These are phyloP conservation scores for Tachysurus vachellii DNA, from an alignment of 2,113 vertebrate species.

Conservation along the genomic window DNA sequence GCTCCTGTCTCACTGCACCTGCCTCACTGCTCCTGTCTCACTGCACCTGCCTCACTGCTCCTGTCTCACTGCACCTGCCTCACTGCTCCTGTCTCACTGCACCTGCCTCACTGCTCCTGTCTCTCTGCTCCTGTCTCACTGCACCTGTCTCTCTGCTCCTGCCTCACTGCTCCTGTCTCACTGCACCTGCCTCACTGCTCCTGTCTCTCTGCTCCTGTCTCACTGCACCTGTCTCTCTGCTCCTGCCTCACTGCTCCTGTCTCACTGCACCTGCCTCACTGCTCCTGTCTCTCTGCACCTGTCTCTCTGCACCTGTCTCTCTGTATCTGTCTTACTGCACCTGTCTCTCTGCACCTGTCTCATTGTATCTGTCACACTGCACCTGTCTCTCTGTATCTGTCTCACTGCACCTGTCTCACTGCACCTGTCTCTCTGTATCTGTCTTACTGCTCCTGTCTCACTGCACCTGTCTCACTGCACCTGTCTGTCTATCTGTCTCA, in stretches of 20 bases:
- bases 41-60: neutral
- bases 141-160: neutral
- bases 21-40: neutral
- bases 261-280: slow-evolving; percentile 1
- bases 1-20: neutral
- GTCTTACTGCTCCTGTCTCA: neutral
- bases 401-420: neutral
- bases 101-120: neutral
- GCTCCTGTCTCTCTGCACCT: neutral
- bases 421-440: neutral
- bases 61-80: neutral
- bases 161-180: neutral
- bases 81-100: neutral
- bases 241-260: neutral
- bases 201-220: neutral
- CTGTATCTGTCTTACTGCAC: neutral
- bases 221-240: neutral
- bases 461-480: neutral
- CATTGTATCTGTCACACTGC: neutral
- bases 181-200: neutral
- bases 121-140: neutral
- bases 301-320: neutral
- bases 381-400: neutral
- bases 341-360: neutral
- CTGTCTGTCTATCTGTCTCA: no score